These are phyloP conservation scores for Sepioteuthis lessoniana DNA, from an alignment of 2,888 invertebrate genomes.

Conservation along the genomic window DNA sequence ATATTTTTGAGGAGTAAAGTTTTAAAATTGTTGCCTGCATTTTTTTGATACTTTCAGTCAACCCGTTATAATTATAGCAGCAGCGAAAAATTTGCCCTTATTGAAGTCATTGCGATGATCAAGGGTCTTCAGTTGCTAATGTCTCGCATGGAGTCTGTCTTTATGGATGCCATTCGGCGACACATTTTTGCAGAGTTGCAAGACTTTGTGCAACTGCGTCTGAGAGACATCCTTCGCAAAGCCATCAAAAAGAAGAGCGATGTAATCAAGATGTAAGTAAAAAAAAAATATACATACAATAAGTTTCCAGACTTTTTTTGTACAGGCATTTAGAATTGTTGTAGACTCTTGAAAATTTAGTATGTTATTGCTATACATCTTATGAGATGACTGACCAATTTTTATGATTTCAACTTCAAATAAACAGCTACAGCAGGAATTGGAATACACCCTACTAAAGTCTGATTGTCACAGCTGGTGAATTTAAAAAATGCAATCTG, in stretches of 20 bases:
- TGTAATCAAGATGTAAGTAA: conserved; percentile 80
- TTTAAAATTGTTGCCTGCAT: no score
- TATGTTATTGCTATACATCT: no score
- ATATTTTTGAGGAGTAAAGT: neutral
- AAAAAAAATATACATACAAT: no score
- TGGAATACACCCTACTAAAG: no score
- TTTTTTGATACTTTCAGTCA: conserved; percentile 79
- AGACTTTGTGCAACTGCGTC: conserved; percentile 91
- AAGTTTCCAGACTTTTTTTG: no score
- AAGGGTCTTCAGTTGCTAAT: conserved; percentile 94
- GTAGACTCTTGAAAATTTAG: no score
- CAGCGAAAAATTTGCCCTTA: conserved; percentile 97
- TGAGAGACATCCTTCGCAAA: conserved; percentile 94
- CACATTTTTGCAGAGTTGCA: conserved; percentile 97
- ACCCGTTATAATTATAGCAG: conserved; percentile 97
- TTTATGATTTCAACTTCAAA: no score
- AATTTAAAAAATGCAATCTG: no score
- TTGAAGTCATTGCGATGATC: conserved; percentile 99
- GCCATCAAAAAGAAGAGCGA: conserved; percentile 98
- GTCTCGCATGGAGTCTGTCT: conserved; percentile 97
- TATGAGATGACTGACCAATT: no score
- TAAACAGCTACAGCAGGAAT: no score
- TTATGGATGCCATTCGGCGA: conserved; percentile 89
- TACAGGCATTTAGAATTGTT: no score
- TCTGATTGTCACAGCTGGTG: no score